Evolutionary conservation across 1,140 invertebrate species (phyloP), one percentile per base, ranked within the genome.

Genomic region (Orius laevigatus): DNA sequence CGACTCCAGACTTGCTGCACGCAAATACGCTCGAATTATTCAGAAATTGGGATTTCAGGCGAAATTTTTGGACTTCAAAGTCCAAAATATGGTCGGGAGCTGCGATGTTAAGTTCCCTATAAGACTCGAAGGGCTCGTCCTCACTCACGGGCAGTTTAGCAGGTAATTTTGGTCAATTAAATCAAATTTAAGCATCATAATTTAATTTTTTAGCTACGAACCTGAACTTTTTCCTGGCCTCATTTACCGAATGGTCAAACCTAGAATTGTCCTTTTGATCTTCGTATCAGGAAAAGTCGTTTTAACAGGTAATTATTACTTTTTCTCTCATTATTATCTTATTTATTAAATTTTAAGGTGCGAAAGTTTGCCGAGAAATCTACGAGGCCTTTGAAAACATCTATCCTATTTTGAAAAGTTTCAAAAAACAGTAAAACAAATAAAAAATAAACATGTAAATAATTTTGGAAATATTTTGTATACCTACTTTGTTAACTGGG

Each of bases 381-480:
- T 96, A 98, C 67, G 93, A 98, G 69, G 96, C 96, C 2, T 98
- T 99, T 73, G 92, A 98, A 62, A 96, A 96, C 64, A 98, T 99
- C 63, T 98, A 98, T 71, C 96, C 96, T 25, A 98, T 99, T 63
- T 68, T 99, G 51, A 98, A 98, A 67, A 92, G 91, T 66, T 98
- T 98, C 64, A 93, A 95, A 63, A 98, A 98, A 62, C 81, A 87
- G 63, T 87, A 63, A 72, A 25, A 25, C 25, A n/a, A n/a, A n/a
- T n/a, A n/a, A n/a, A n/a, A n/a, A n/a, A n/a, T n/a, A n/a, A n/a
- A 25, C 25, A 25, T 25, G 25, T 25, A 25, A 25, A 25, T 25
- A 25, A 25, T 4, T 25, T 25, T 25, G 25, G 25, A 25, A 8
- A 25, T 25, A 25, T 25, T 25, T 25, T 25, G 25, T 25, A 25